Evolutionary conservation across 2,888 invertebrate species (phyloP), one percentile per base, ranked within the genome.

Genomic region (Drosophila fungiperda): DNA sequence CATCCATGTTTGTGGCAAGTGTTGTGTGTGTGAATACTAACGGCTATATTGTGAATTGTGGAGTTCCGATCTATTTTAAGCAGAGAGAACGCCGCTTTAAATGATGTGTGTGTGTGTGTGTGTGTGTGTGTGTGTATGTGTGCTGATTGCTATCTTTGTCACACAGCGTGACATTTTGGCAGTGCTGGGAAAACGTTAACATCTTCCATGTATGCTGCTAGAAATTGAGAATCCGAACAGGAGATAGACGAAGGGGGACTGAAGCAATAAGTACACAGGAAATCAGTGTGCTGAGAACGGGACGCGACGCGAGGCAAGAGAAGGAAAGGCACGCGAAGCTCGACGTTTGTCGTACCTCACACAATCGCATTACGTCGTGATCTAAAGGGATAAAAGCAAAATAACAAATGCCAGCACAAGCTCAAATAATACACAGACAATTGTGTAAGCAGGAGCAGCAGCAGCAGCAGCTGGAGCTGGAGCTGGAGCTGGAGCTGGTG

Each of bases 351-450:
- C 55, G 52, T 70, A 67, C 65, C 64, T 68, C 86, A 72, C 61
- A 74, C 85, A 88, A 83, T 83, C 83, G 88, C 86, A 87, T 83
- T 83, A 87, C 74, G 71, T 69, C 29, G 61, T 60, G 83, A 88
- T 77, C 83, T 75, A 63, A 74, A 55, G 55, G 86, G 86, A 85
- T 83, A 83, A 80, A 78, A 88, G 83, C 66, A 61, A 83, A 83
- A 83, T 83, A 83, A 85, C 83, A 88, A 83, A 82, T 82, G 77
- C 86, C 80, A 65, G 77, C 74, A 67, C 78, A 77, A 87, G 80
- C 88, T 80, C 88, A 82, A 88, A 82, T 88, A 88, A 85, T 85
- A 86, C 86, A 85, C 83, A 87, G 86, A 88, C 88, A 83, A 88
- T 88, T 88, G 88, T 77, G 77, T 71, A 85, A 77, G 80, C 68